phyloP scores from a whole-genome alignment of 2,888 invertebrate species.

The Agrochola lota region DNA sequence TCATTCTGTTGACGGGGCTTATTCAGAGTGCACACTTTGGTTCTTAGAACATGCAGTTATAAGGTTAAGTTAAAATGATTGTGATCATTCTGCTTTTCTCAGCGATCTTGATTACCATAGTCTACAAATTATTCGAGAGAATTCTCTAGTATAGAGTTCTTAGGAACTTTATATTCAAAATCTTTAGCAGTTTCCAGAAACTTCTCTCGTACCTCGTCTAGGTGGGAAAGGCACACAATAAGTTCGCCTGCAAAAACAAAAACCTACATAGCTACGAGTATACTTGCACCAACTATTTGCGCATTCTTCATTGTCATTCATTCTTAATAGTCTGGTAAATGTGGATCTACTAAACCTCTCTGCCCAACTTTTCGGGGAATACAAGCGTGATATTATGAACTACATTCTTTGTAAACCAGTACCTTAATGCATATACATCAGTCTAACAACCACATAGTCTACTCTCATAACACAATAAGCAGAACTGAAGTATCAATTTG shows the following conservation, averaged over 20 bases:
- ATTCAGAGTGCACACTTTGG: neutral
- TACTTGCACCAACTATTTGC: neutral
- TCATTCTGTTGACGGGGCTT: too few relatives aligned
- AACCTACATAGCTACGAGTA: neutral
- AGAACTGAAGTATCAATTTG: slow-evolving; percentile 28
- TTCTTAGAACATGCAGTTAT: neutral
- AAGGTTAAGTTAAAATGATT: neutral
- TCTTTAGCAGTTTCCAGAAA: neutral
- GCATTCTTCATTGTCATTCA: too few relatives aligned
- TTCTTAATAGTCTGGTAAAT: neutral
- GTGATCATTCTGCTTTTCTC: neutral
- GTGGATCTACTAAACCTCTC: neutral
- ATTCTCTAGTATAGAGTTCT: neutral
- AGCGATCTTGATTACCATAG: neutral
- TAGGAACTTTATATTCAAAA: neutral
- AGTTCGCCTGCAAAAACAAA: neutral
- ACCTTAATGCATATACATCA: neutral
- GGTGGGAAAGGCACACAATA: neutral
- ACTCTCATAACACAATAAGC: slow-evolving; percentile 3
- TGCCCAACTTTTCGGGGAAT: neutral
- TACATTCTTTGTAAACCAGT: neutral
- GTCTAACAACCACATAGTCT: neutral
- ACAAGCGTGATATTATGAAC: too few relatives aligned
- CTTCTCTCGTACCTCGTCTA: neutral
- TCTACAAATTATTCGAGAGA: neutral